These are phyloP conservation scores for Diabrotica undecimpunctata DNA, from an alignment of 1,140 invertebrate species.

Conservation along the genomic window DNA sequence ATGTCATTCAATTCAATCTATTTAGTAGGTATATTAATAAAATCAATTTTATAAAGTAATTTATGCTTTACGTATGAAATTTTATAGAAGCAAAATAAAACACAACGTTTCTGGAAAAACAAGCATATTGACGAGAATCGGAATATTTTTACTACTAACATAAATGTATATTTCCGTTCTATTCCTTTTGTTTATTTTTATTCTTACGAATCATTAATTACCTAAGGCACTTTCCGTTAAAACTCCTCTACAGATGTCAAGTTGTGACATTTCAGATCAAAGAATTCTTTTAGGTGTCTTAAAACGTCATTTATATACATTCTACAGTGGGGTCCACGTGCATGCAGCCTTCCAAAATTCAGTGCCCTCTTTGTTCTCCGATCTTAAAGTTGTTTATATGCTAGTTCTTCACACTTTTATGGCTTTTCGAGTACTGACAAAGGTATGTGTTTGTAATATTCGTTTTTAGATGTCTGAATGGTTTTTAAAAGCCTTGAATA, in stretches of 20 bases:
- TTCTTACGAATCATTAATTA: not conserved
- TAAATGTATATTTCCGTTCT: not conserved
- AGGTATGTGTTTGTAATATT: conserved; percentile 4
- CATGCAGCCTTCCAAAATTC: conserved; percentile 27
- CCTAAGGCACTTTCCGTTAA: not conserved
- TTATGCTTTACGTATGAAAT: too few species aligned
- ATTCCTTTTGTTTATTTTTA: not conserved
- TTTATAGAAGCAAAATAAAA: too few species aligned
- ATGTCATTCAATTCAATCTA: too few species aligned
- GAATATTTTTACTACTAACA: too few species aligned
- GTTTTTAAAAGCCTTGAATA: too few species aligned
- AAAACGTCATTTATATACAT: conserved; percentile 7
- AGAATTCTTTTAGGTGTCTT: conserved; percentile 10
- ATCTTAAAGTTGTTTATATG: conserved; percentile 28
- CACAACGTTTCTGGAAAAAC: too few species aligned
- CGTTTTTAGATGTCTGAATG: too few species aligned
- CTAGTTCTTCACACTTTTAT: conserved; percentile 17
- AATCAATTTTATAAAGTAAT: too few species aligned
- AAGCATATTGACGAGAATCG: too few species aligned
- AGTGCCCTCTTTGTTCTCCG: conserved; percentile 27
- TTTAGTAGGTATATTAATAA: too few species aligned
- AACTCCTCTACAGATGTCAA: not conserved
- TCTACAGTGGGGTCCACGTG: conserved; percentile 34
- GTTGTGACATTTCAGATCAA: conserved; percentile 17
- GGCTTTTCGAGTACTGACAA: conserved; percentile 6